These are phyloP conservation scores for Gobionotothen gibberifrons DNA, from an alignment of 2,797 vertebrate species.

Conservation along the genomic window DNA sequence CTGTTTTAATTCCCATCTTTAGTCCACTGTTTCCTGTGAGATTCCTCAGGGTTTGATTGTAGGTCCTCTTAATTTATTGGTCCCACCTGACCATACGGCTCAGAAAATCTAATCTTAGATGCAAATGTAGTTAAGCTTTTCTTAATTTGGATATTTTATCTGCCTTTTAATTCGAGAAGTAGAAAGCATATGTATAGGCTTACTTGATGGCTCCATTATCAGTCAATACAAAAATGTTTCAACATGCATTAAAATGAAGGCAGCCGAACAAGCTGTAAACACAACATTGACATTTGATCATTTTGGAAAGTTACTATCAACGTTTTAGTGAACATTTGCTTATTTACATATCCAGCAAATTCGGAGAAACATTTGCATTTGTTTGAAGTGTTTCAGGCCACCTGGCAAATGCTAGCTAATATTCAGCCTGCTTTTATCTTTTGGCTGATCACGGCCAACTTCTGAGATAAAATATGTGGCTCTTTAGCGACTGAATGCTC, in stretches of 20 bases:
- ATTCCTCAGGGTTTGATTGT: constrained; percentile 11
- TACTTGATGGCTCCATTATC: not conserved
- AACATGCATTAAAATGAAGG: not conserved
- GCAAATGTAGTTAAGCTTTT: not conserved
- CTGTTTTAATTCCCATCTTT: not conserved
- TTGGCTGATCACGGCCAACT: not conserved
- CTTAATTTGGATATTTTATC: not conserved
- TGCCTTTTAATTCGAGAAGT: not conserved
- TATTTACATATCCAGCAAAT: not conserved
- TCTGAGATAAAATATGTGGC: not conserved
- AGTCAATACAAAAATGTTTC: not conserved
- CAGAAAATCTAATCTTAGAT: not conserved
- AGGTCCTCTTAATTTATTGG: not conserved
- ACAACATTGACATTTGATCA: not conserved
- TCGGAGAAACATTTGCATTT: not conserved
- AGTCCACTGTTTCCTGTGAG: not conserved
- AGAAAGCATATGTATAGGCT: no score
- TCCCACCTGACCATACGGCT: not conserved
- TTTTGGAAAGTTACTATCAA: not conserved
- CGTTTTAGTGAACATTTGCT: not conserved
- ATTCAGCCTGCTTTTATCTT: not conserved
- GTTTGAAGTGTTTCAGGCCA: not conserved
- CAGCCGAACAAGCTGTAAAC: not conserved
- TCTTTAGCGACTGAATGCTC: not conserved
- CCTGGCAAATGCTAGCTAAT: not conserved